These are phyloP conservation scores for Pocillopora grandis DNA, from an alignment of 92 coral and sea anemone genomes.

Conservation along the genomic window DNA sequence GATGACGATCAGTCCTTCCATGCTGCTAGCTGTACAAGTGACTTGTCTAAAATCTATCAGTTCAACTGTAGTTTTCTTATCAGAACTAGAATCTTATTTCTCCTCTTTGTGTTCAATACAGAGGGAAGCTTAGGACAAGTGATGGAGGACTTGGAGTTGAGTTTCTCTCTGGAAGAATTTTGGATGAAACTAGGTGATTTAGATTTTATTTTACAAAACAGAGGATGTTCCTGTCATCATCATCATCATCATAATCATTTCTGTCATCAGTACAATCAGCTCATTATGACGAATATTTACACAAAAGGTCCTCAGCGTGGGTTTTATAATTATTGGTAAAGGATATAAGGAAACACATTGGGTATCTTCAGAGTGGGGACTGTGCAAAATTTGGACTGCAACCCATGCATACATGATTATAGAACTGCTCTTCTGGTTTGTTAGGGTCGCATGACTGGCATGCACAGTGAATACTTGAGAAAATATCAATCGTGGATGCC, in stretches of 20 bases:
- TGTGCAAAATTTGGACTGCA: too few relatives aligned
- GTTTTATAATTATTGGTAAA: too few relatives aligned
- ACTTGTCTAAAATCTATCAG: not conserved
- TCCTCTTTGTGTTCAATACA: not conserved
- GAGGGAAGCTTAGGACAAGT: conserved; percentile 84
- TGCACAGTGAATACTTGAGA: too few relatives aligned
- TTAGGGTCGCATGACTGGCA: too few relatives aligned
- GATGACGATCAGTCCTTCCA: not conserved
- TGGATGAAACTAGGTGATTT: conserved; percentile 79
- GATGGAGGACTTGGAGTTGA: conserved; percentile 82
- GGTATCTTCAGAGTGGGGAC: too few relatives aligned
- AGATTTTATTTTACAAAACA: not conserved
- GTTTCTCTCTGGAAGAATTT: conserved; percentile 77
- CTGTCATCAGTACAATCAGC: not conserved
- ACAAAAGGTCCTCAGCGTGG: too few relatives aligned
- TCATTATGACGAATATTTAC: too few relatives aligned
- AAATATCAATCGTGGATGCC: too few relatives aligned
- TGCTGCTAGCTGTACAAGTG: not conserved
- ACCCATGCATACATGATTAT: too few relatives aligned
- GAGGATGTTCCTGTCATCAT: not conserved
- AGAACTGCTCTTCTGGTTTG: too few relatives aligned
- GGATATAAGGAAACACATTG: too few relatives aligned
- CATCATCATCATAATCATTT: not conserved
- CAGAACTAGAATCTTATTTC: not conserved
- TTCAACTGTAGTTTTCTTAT: not conserved